Evolutionary conservation across 2,797 vertebrate species (phyloP).

Genomic region (Lepilemur septentrionalis): DNA sequence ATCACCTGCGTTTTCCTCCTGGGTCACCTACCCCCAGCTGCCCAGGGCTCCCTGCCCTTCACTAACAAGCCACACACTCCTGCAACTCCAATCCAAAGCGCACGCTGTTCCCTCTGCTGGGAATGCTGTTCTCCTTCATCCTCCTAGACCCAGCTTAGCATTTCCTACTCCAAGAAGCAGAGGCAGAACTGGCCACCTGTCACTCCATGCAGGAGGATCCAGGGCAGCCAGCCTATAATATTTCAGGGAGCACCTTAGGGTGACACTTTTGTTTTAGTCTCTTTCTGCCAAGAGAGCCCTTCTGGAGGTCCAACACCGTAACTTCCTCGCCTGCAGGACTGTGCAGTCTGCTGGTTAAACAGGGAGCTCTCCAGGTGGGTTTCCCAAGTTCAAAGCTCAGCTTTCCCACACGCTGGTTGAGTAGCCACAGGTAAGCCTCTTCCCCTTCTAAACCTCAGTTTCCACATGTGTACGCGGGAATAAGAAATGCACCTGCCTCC

Average conservation of each 20-base stretch:
- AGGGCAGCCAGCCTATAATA: neutral
- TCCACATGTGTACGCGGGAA: neutral
- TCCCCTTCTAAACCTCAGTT: neutral
- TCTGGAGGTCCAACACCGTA: fast-evolving
- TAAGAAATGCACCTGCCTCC: neutral
- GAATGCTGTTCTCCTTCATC: neutral
- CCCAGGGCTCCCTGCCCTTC: neutral
- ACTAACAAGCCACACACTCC: neutral
- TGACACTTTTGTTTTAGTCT: neutral
- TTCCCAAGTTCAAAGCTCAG: neutral
- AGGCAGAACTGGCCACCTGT: neutral
- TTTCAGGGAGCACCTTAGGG: too few species aligned
- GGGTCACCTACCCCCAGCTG: neutral
- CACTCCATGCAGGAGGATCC: neutral
- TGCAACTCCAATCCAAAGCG: fast-evolving
- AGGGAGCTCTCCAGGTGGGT: neutral
- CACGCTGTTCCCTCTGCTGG: neutral
- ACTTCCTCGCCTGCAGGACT: neutral
- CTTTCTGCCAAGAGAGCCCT: neutral
- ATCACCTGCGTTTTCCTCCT: neutral
- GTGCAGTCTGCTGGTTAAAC: too few species aligned
- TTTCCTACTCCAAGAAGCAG: neutral
- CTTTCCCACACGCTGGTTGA: neutral
- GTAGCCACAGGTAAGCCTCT: neutral
- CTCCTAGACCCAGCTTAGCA: neutral